Evolutionary conservation across 1,140 invertebrate species (phyloP), one percentile per base, ranked within the genome.

Genomic region (Halyomorpha halys): DNA sequence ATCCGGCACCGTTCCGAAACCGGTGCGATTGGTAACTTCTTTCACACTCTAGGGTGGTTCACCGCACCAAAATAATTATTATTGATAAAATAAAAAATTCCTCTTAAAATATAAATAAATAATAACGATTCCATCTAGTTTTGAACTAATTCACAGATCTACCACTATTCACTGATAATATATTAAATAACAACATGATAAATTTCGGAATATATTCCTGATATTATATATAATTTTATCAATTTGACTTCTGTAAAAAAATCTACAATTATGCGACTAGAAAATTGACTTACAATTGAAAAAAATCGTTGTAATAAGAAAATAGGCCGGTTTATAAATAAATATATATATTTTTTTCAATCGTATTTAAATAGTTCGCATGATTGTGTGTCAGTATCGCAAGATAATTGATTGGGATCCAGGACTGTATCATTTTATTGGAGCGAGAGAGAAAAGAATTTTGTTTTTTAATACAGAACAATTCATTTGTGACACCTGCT

Each of bases 291-390:
- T 30, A 56, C 34, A 39, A 39, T 49, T 60, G 18, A 34, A 60
- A 39, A 60, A 60, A 60, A 60, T 60, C 59, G 59, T 60, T 60
- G 59, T 60, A 18, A 60, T 60, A 60, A 60, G 30, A 34, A 60
- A 60, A 60, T 60, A 60, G 59, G 59, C 59, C 59, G 18, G 59
- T 30, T 16, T 39, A 34, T 34, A 34, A 60, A 60, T 27, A 34
- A 34, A 60, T 34, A 60, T 27, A 60, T 60, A 34, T 19, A 60
- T 34, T 30, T 34, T 39, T 60, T 30, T 60, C 30, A 34, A 39
- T 60, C 30, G 30, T 16, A 15, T 56, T 30, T 56, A 16, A 30
- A 23, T 27, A 27, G 21, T 56, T 30, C 21, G 21, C 30, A 56
- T 23, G 53, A 56, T 27, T 30, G 53, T 56, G 34, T 39, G 34